Conservation (phyloP, 2,888 invertebrate species). For the Hypselothyrea guttata region DNA sequence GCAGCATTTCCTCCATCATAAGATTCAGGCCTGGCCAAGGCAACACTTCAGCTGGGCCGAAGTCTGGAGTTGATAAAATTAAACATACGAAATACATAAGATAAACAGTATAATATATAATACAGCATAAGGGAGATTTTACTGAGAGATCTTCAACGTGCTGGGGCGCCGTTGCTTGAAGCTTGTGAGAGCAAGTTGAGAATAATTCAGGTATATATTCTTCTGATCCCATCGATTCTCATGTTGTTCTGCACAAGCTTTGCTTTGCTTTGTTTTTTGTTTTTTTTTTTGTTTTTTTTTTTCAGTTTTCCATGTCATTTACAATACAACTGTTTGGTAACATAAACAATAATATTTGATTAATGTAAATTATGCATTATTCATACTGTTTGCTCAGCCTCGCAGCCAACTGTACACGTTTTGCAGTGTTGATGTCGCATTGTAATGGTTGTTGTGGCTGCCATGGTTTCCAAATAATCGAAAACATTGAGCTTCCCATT, state of each 20-base stretch:
- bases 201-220: background rate
- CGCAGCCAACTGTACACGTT: slow-evolving; percentile 64
- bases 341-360: slow-evolving; percentile 66
- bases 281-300: too few relatives aligned
- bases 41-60: slow-evolving; percentile 55
- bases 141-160: slow-evolving; percentile 39
- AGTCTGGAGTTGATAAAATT: slow-evolving; percentile 50
- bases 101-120: slow-evolving; percentile 25
- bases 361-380: slow-evolving; percentile 78
- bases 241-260: slow-evolving; percentile 42
- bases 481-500: slow-evolving; percentile 37
- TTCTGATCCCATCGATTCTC: slow-evolving; percentile 2
- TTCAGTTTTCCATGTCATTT: too few relatives aligned
- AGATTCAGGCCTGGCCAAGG: slow-evolving; percentile 1
- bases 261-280: too few relatives aligned
- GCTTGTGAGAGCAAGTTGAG: slow-evolving; percentile 41
- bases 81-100: slow-evolving; percentile 49
- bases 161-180: slow-evolving; percentile 37
- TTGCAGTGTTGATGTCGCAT: slow-evolving; percentile 38
- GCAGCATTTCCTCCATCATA: slow-evolving; percentile 20
- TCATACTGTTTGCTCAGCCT: slow-evolving; percentile 80
- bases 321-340: slow-evolving; percentile 44
- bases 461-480: slow-evolving; percentile 17
- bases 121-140: slow-evolving; percentile 18
- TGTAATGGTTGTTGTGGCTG: slow-evolving; percentile 17